phyloP scores from a whole-genome alignment of 2,113 vertebrate genomes.

The Corvus hawaiiensis region DNA sequence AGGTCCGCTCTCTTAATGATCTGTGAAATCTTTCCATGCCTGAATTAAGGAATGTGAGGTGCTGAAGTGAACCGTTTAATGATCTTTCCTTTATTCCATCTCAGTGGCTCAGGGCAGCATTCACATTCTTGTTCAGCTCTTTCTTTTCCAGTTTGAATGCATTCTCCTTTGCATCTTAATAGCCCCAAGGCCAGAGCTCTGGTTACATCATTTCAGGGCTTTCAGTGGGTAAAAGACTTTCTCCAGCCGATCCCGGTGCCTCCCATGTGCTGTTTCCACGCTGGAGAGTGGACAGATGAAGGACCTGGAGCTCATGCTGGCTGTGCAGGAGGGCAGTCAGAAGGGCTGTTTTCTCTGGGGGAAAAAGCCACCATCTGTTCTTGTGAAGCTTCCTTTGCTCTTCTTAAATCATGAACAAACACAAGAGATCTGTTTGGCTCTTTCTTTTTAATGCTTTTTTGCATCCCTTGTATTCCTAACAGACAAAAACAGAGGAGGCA shows the following conservation, averaged over 20 bases:
- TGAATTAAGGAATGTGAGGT: not conserved
- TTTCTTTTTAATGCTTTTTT: not conserved
- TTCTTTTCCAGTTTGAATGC: not conserved
- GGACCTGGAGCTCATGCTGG: not conserved
- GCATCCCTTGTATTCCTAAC: not conserved
- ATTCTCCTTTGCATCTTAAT: constrained; percentile 35
- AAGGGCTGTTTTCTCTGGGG: not conserved
- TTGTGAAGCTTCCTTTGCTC: not conserved
- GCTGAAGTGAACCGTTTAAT: constrained; percentile 8
- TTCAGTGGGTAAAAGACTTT: not conserved
- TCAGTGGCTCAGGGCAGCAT: not conserved
- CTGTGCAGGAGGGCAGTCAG: not conserved
- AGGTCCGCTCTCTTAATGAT: not conserved
- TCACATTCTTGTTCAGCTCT: not conserved
- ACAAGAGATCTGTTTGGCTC: not conserved
- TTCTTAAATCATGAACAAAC: not conserved
- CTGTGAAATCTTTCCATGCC: not conserved
- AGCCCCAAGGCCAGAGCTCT: not conserved
- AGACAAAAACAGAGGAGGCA: not conserved
- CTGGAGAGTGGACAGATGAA: not conserved
- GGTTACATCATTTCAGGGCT: not conserved
- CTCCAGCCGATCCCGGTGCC: not conserved
- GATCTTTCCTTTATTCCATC: constrained; percentile 4
- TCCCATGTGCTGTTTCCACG: not conserved
- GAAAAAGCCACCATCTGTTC: not conserved